A percentile compares a stretch with the other conserved stretches of the same genome.
These are phyloP conservation scores for Seison nebaliae DNA, from an alignment of 1,140 invertebrate genomes.

Conservation along the genomic window DNA sequence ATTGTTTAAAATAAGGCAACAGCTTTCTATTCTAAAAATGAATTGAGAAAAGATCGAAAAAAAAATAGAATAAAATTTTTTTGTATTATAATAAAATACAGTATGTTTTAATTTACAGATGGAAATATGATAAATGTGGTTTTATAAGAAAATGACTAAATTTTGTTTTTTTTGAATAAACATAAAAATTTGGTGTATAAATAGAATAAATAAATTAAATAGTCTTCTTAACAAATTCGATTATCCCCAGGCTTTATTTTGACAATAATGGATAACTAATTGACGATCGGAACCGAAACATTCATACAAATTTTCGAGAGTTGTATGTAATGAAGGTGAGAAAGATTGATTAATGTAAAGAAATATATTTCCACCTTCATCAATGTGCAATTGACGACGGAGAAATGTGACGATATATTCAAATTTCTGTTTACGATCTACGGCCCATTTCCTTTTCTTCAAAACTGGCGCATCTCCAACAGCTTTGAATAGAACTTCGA, in stretches of 20 bases:
- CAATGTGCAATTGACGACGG: constrained; percentile 42
- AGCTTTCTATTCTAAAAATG: too few relatives aligned
- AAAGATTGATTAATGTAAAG: constrained; percentile 13
- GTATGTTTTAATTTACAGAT: too few relatives aligned
- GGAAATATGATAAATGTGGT: too few relatives aligned
- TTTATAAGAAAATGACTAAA: too few relatives aligned
- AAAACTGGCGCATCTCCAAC: constrained; percentile 85
- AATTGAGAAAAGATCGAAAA: too few relatives aligned
- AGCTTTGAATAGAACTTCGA: constrained; percentile 67
- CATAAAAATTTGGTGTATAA: too few relatives aligned
- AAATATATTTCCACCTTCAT: constrained; percentile 8
- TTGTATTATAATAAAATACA: too few relatives aligned
- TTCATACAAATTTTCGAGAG: constrained; percentile 9
- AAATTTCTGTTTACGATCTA: constrained; percentile 58
- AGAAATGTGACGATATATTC: constrained; percentile 63
- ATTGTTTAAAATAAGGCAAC: too few relatives aligned
- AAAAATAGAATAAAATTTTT: too few relatives aligned
- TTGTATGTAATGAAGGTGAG: constrained; percentile 6
- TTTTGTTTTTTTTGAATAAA: too few relatives aligned
- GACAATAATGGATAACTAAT: constrained; percentile 8
- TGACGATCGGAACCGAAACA: constrained; percentile 4
- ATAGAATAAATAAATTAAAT: too few relatives aligned
- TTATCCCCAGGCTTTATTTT: constrained; percentile 12
- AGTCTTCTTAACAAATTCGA: too few relatives aligned
- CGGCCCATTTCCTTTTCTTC: constrained; percentile 76